These are phyloP conservation scores for Poecilobothrus nobilitatus DNA, from an alignment of 2,888 invertebrate genomes.

Conservation along the genomic window DNA sequence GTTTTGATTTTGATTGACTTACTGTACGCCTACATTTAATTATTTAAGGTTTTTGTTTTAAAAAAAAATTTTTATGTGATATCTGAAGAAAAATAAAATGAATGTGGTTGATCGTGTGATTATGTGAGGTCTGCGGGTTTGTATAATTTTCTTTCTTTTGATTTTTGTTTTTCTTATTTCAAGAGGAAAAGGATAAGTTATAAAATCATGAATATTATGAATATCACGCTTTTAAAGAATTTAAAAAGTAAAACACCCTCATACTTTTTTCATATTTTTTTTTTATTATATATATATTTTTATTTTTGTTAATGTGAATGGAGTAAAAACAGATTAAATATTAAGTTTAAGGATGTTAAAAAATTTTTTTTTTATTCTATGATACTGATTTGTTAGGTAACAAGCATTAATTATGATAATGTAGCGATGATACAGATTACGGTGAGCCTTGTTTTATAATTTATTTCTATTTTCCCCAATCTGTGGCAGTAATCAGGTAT, in stretches of 20 bases:
- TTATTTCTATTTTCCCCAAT: too few species aligned
- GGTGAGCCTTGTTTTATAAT: too few species aligned
- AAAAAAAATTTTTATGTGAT: not conserved
- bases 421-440: too few species aligned
- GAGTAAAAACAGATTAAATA: too few species aligned
- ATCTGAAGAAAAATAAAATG: too few species aligned
- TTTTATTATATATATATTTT: too few species aligned
- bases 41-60: not conserved
- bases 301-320: too few species aligned
- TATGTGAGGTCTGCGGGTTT: not conserved
- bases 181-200: not conserved
- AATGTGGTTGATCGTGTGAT: not conserved
- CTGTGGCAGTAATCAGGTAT: too few species aligned
- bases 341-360: too few species aligned
- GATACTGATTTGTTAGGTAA: too few species aligned
- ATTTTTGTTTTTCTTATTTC: not conserved
- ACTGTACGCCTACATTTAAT: conserved; percentile 2
- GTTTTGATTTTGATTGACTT: conserved; percentile 1
- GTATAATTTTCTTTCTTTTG: not conserved
- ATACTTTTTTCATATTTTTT: not conserved
- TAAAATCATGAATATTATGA: not conserved
- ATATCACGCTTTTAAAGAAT: not conserved
- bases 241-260: conserved; percentile 2
- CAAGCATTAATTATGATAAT: too few species aligned
- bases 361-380: too few species aligned